Percentiles rank a stretch among this genome's conserved stretches.
Evolutionary conservation across 2,797 vertebrate species (phyloP).

Genomic region (Coranthus polyacanthus): DNA sequence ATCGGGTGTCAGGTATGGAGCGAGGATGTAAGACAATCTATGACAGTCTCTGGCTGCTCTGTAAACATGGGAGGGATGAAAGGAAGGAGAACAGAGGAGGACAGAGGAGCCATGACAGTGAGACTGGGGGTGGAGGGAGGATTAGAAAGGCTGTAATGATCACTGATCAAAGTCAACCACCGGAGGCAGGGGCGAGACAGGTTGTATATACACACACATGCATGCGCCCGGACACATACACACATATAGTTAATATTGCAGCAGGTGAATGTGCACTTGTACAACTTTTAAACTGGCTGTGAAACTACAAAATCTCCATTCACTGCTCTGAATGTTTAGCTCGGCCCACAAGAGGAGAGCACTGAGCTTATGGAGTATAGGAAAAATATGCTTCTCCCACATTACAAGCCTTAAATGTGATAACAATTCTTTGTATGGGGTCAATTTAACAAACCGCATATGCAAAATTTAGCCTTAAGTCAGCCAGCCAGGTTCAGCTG

Average conservation of each 20-base stretch:
- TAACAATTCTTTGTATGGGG: slow-evolving; percentile 28
- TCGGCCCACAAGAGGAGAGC: slow-evolving; percentile 9
- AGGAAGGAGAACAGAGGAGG: slow-evolving; percentile 83
- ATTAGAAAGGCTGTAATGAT: slow-evolving; percentile 86
- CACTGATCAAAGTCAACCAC: slow-evolving; percentile 86
- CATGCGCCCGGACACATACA: slow-evolving; percentile 7
- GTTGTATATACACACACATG: slow-evolving; percentile 59
- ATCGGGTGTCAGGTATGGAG: slow-evolving; percentile 82
- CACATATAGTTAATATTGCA: slow-evolving; percentile 28
- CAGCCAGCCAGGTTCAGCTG: slow-evolving; percentile 47
- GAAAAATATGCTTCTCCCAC: slow-evolving; percentile 18
- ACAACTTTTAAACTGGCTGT: slow-evolving; percentile 46
- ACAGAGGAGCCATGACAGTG: slow-evolving; percentile 85
- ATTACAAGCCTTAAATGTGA: slow-evolving; percentile 45
- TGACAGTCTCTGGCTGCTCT: slow-evolving; percentile 81
- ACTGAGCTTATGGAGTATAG: slow-evolving; percentile 21
- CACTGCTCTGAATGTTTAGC: slow-evolving; percentile 18
- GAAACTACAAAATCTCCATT: slow-evolving; percentile 43
- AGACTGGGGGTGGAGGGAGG: slow-evolving; percentile 82
- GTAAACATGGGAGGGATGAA: slow-evolving; percentile 86
- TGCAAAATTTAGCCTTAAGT: slow-evolving; percentile 44
- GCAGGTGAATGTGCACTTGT: slow-evolving; percentile 73
- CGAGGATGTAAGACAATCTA: slow-evolving; percentile 87
- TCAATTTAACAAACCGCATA: slow-evolving; percentile 47
- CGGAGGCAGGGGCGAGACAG: slow-evolving; percentile 82